phyloP scores from a whole-genome alignment of 1,140 invertebrate genomes.

The Littorina saxatilis region DNA sequence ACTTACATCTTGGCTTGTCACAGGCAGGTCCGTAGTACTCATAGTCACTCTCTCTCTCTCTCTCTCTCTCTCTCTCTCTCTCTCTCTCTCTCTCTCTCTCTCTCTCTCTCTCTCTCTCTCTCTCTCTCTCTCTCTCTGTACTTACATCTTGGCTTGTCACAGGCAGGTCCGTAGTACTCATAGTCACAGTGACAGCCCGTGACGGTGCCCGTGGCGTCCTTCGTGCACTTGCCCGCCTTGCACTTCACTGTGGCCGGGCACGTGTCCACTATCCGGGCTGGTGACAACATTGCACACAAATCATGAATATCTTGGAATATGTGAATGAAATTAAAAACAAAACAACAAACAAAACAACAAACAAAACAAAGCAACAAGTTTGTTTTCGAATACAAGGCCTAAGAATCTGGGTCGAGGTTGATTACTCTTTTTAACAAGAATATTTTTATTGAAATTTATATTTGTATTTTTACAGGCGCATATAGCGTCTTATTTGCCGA shows the following conservation, averaged over 20 bases:
- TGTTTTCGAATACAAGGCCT: no score
- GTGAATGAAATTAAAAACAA: neutral
- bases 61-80: no score
- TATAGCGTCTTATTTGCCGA: no score
- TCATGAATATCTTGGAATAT: no score
- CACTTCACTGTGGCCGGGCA: slow-evolving; percentile 6
- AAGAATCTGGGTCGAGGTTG: no score
- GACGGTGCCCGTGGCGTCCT: neutral
- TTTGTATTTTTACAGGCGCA: no score
- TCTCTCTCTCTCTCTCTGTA: neutral
- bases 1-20: slow-evolving; percentile 29
- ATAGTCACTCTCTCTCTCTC: no score
- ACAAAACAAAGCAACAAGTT: no score
- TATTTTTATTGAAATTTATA: no score
- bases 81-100: no score
- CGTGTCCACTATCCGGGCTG: neutral
- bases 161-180: slow-evolving; percentile 30
- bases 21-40: slow-evolving; percentile 32
- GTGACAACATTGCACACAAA: neutral
- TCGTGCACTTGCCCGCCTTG: slow-evolving; percentile 9
- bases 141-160: slow-evolving; percentile 28
- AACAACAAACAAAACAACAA: neutral
- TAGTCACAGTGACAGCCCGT: slow-evolving; percentile 32
- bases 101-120: neutral
- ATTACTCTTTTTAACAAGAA: no score